These are phyloP conservation scores for Chamaetylas fuelleborni DNA, from an alignment of 2,113 vertebrate genomes.

Conservation along the genomic window DNA sequence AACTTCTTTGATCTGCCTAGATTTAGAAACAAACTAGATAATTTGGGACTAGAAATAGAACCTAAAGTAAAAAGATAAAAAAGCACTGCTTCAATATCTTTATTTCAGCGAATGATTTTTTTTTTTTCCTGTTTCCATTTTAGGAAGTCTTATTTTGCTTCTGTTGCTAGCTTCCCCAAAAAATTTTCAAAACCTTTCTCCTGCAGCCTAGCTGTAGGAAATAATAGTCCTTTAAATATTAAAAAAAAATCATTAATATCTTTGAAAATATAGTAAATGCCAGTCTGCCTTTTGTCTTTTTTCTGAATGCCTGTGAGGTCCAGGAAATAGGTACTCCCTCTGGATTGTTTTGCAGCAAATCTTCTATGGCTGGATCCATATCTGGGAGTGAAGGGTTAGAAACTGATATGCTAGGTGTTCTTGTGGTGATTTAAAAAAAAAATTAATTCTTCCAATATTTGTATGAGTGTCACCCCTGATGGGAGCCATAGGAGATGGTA, in stretches of 20 bases:
- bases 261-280: neutral
- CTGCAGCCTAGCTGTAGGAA: neutral
- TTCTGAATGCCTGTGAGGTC: neutral
- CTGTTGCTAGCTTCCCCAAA: neutral
- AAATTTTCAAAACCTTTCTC: neutral
- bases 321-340: neutral
- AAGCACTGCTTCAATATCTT: neutral
- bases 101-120: neutral
- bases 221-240: neutral
- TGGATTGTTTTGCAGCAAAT: neutral
- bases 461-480: neutral
- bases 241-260: neutral
- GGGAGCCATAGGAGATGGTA: neutral
- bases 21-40: neutral
- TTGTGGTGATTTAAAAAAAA: neutral
- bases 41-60: neutral
- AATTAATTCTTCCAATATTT: neutral
- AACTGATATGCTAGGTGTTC: neutral
- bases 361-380: neutral
- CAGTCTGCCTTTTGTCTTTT: neutral
- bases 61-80: neutral
- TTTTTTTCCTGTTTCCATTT: neutral
- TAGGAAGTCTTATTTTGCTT: neutral
- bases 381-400: neutral
- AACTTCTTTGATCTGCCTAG: conserved; percentile 21